These are phyloP conservation scores for Sphaerophoria taeniata DNA, from an alignment of 2,888 invertebrate genomes.

Conservation along the genomic window DNA sequence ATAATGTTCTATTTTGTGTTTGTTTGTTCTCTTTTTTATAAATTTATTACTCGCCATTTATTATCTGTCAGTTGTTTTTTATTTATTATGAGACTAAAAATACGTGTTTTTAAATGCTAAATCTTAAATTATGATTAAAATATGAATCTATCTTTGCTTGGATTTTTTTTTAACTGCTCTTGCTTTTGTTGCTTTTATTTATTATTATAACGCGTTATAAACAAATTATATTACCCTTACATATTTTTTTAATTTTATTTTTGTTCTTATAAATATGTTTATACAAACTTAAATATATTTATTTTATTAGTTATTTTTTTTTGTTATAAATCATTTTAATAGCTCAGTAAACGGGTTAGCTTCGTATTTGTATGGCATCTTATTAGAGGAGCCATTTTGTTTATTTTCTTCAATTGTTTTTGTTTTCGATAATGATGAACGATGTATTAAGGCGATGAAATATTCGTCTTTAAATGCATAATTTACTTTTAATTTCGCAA, in stretches of 20 bases:
- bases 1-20: neutral
- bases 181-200: constrained; percentile 42
- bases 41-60: constrained; percentile 56
- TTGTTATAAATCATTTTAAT: constrained; percentile 43
- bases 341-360: constrained; percentile 49
- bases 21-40: constrained; percentile 19
- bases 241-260: constrained; percentile 43
- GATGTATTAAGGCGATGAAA: constrained; percentile 40
- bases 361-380: constrained; percentile 43
- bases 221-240: constrained; percentile 62
- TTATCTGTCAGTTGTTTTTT: constrained; percentile 61
- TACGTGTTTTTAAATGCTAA: constrained; percentile 21
- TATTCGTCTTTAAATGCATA: constrained; percentile 58
- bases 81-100: constrained; percentile 55
- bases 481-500: constrained; percentile 61
- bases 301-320: constrained; percentile 52
- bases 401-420: constrained; percentile 30
- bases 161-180: constrained; percentile 28
- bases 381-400: constrained; percentile 40
- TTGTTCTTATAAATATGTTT: constrained; percentile 56
- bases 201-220: constrained; percentile 53
- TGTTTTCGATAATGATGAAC: constrained; percentile 53
- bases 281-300: constrained; percentile 68
- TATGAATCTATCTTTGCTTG: constrained; percentile 37
- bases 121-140: constrained; percentile 27